phyloP scores from a whole-genome alignment of 2,888 invertebrate genomes.

The Andrena bucephala region DNA sequence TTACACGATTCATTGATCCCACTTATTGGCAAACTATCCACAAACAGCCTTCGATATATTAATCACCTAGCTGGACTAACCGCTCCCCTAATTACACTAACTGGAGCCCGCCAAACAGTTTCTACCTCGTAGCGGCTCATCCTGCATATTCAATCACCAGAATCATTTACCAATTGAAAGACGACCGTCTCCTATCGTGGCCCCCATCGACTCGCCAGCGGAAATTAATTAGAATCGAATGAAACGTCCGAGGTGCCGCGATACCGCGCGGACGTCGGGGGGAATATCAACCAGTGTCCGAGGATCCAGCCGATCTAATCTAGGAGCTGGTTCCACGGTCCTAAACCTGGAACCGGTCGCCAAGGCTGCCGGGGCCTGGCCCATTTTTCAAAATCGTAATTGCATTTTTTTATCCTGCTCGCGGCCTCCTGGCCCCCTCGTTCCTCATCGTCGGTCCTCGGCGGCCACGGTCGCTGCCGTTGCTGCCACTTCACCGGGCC shows the following conservation, averaged over 20 bases:
- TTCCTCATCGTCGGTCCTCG: conserved; percentile 51
- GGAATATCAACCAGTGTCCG: conserved; percentile 21
- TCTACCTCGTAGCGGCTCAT: background rate
- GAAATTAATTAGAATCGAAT: conserved; percentile 22
- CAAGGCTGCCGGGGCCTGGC: conserved; percentile 60
- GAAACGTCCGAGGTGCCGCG: background rate
- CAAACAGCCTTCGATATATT: no score
- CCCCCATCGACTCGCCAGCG: background rate
- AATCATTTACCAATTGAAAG: conserved; percentile 1
- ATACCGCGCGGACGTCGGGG: conserved; percentile 13
- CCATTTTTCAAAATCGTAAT: conserved; percentile 84
- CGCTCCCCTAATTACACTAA: background rate
- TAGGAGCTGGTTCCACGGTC: conserved; percentile 30
- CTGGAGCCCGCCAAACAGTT: background rate
- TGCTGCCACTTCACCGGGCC: conserved; percentile 60
- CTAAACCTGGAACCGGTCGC: conserved; percentile 74
- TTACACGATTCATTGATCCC: no score
- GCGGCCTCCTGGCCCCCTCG: conserved; percentile 47
- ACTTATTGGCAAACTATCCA: no score
- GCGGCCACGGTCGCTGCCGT: conserved; percentile 61
- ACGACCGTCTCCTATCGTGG: conserved; percentile 1
- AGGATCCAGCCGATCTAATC: conserved; percentile 54
- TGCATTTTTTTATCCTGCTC: conserved; percentile 81
- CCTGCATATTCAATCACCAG: background rate
- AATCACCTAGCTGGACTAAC: background rate